Percentiles rank a stretch among this genome's conserved stretches.
Evolutionary conservation across 2,888 invertebrate species (phyloP).

Genomic region (Crocallis elinguaria): DNA sequence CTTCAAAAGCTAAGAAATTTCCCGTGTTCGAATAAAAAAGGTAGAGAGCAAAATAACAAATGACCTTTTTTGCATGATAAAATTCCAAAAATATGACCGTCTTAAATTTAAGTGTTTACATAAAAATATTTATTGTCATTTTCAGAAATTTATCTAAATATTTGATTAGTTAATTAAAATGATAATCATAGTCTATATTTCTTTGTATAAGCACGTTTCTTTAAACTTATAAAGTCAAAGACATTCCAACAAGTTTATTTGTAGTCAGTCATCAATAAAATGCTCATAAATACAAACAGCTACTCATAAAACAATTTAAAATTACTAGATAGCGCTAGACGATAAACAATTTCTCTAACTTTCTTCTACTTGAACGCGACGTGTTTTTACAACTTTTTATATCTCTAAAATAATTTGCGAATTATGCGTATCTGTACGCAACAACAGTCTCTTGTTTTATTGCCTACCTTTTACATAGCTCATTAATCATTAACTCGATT

Average conservation of each 20-base stretch:
- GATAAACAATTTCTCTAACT: conserved; percentile 34
- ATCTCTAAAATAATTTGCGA: conserved; percentile 5
- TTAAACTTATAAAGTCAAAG: neutral
- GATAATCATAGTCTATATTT: too few relatives aligned
- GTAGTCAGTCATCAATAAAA: conserved; percentile 3
- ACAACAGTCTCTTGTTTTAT: conserved; percentile 9
- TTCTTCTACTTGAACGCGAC: conserved; percentile 31
- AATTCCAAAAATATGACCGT: too few relatives aligned
- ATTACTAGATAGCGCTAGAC: conserved; percentile 12
- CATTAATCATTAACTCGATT: conserved; percentile 13
- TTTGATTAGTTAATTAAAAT: too few relatives aligned
- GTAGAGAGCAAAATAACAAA: too few relatives aligned
- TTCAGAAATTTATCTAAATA: too few relatives aligned
- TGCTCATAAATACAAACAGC: conserved; percentile 10
- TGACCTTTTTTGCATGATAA: too few relatives aligned
- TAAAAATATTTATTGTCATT: too few relatives aligned
- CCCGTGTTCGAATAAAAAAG: too few relatives aligned
- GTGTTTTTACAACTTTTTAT: conserved; percentile 23
- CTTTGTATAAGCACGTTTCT: too few relatives aligned
- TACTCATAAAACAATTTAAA: conserved; percentile 14
- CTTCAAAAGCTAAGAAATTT: too few relatives aligned
- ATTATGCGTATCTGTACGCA: neutral
- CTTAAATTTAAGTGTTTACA: too few relatives aligned
- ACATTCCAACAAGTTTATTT: neutral
- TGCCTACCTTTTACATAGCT: conserved; percentile 4